Evolutionary conservation across 1,140 invertebrate genomes (phyloP), one percentile per base, ranked within the genome.

Genomic region (Rhyzopertha dominica): DNA sequence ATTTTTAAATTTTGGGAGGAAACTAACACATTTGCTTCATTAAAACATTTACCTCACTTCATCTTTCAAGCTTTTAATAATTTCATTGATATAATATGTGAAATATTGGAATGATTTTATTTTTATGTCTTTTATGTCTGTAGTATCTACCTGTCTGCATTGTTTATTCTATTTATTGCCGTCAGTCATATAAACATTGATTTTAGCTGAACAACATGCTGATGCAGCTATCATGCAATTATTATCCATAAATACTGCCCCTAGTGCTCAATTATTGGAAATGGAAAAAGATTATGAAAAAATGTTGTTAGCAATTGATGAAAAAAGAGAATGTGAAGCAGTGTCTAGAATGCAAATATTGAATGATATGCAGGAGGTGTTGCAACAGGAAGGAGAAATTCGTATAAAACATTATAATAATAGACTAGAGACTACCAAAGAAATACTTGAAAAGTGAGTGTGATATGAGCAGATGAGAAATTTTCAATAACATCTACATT

Each of bases 171-270:
- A n/a, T n/a, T n/a, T n/a, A n/a, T n/a, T n/a, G n/a, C n/a, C n/a
- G n/a, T n/a, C n/a, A n/a, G n/a, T n/a, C n/a, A n/a, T n/a, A n/a
- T n/a, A n/a, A n/a, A n/a, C n/a, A n/a, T n/a, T 28, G 25, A 32
- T 48, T 67, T 43, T 44, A 76, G 80, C 75, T 65, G 81, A 84
- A 61, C 68, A 74, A 65, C 74, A 77, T 51, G 77, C 80, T 42
- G 76, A 79, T 61, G 66, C 74, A 43, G 73, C 82, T 14, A 79
- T 85, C 26, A 73, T 72, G 52, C 74, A 82, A 59, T 76, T 84
- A 54, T 66, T 84, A 48, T 63, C 68, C 36, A 70, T 71, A 48
- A 79, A 72, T 47, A 72, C 74, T 47, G 58, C 80, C 62, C 72
- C 73, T 17, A 71, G 80, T 34, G 68, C 74, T 34, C 72, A 79